phyloP scores from a whole-genome alignment of 2,113 vertebrate genomes.

The Oryzias curvinotus region DNA sequence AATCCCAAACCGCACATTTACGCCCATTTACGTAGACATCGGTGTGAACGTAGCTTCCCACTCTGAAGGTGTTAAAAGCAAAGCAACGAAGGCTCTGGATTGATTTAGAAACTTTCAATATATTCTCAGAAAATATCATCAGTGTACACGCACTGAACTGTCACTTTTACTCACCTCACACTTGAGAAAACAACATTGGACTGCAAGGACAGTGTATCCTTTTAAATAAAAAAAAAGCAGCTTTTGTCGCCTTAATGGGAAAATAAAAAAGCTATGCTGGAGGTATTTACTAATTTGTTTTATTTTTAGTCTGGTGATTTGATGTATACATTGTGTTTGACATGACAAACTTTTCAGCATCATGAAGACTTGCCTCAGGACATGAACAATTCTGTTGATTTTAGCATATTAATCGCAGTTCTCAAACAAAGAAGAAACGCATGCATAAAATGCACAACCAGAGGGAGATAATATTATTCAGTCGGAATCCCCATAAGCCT shows the following conservation, averaged over 20 bases:
- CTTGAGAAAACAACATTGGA: conserved; percentile 22
- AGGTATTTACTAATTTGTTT: not conserved
- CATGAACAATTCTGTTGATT: conserved; percentile 19
- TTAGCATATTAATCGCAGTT: conserved; percentile 40
- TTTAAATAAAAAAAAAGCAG: conserved; percentile 10
- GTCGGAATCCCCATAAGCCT: conserved; percentile 60
- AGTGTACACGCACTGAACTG: conserved; percentile 26
- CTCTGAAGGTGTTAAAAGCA: conserved; percentile 23
- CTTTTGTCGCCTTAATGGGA: conserved; percentile 1
- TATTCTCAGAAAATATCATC: conserved; percentile 24
- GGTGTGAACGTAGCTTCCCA: not conserved
- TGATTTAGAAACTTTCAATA: conserved; percentile 39
- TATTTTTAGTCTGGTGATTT: not conserved
- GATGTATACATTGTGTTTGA: conserved; percentile 6
- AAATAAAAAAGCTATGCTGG: not conserved
- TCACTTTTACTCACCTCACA: conserved; percentile 24
- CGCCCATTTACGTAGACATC: no score
- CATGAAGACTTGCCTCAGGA: not conserved
- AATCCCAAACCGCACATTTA: no score
- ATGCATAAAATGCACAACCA: conserved; percentile 52
- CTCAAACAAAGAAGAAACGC: conserved; percentile 25
- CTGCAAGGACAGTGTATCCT: conserved; percentile 3
- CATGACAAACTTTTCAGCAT: conserved; percentile 12
- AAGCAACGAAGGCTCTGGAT: conserved; percentile 8
- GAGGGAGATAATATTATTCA: conserved; percentile 57